Evolutionary conservation across 37 sponge, comb jelly and placozoan genomes (phyloP).

Genomic region (Ephydatia muelleri): DNA sequence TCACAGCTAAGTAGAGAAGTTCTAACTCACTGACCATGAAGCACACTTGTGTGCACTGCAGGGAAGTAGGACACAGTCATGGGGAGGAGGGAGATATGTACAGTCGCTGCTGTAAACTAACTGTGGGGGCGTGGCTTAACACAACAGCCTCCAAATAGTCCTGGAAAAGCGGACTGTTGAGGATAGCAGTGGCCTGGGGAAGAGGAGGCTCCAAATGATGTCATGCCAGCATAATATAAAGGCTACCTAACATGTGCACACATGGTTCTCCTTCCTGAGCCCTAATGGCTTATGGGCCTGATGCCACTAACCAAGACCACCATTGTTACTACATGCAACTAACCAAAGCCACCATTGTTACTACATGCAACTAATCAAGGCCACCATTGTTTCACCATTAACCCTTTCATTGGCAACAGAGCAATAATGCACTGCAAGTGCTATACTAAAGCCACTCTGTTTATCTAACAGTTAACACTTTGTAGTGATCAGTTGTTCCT

Average conservation of each 20-base stretch:
- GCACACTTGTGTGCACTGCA: neutral
- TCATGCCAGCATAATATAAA: too few species aligned
- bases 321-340: too few species aligned
- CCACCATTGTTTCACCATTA: too few species aligned
- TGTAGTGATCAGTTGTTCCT: too few species aligned
- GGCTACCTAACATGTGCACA: neutral
- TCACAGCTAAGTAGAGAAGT: slow-evolving; percentile 24
- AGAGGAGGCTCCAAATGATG: neutral
- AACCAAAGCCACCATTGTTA: too few species aligned
- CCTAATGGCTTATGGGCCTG: too few species aligned
- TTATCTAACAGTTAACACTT: too few species aligned
- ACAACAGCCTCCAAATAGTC: slow-evolving; percentile 2
- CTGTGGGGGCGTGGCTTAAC: neutral
- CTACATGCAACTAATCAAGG: too few species aligned
- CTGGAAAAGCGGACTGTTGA: slow-evolving; percentile 3
- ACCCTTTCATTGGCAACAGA: too few species aligned
- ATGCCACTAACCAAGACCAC: too few species aligned
- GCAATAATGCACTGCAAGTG: too few species aligned
- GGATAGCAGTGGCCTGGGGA: slow-evolving; percentile 10
- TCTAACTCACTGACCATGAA: neutral
- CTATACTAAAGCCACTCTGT: too few species aligned
- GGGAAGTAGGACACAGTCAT: neutral
- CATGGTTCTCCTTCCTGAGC: neutral
- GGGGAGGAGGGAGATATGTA: neutral
- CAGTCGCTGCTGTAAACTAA: neutral